These are phyloP conservation scores for Lophotis ruficrista DNA, from an alignment of 2,113 vertebrate genomes.

Conservation along the genomic window DNA sequence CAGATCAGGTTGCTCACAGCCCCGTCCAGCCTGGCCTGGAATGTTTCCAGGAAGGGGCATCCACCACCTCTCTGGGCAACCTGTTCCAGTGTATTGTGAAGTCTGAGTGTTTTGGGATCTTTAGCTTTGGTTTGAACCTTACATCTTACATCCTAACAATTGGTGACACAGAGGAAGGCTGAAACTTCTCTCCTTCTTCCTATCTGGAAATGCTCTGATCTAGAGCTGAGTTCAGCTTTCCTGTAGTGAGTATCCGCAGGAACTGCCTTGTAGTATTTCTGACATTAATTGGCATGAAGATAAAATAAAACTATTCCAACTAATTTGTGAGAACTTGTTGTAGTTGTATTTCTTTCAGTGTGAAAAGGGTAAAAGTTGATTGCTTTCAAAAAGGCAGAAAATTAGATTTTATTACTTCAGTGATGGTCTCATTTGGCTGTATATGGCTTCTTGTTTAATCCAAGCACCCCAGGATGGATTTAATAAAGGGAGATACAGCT, in stretches of 20 bases:
- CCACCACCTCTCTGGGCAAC: no score
- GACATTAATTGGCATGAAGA: not conserved
- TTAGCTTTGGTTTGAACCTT: not conserved
- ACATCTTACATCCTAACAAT: not conserved
- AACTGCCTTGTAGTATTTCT: not conserved
- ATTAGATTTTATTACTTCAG: not conserved
- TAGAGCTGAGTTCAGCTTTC: not conserved
- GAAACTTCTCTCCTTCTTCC: not conserved
- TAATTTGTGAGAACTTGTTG: not conserved
- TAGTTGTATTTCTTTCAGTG: not conserved
- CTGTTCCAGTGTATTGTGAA: not conserved
- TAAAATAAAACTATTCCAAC: not conserved
- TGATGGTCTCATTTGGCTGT: not conserved
- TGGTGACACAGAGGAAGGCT: not conserved
- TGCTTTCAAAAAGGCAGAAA: conserved; percentile 22
- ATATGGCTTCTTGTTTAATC: not conserved
- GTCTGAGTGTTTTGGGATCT: not conserved
- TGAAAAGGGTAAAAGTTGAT: not conserved
- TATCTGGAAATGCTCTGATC: not conserved
- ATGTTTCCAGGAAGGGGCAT: no score
- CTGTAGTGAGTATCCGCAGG: not conserved
- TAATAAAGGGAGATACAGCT: not conserved
- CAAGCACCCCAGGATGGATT: not conserved
- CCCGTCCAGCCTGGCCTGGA: no score
- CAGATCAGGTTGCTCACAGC: no score